Evolutionary conservation across 2,888 invertebrate genomes (phyloP), one percentile per base, ranked within the genome.

Genomic region (Alcis repandata): DNA sequence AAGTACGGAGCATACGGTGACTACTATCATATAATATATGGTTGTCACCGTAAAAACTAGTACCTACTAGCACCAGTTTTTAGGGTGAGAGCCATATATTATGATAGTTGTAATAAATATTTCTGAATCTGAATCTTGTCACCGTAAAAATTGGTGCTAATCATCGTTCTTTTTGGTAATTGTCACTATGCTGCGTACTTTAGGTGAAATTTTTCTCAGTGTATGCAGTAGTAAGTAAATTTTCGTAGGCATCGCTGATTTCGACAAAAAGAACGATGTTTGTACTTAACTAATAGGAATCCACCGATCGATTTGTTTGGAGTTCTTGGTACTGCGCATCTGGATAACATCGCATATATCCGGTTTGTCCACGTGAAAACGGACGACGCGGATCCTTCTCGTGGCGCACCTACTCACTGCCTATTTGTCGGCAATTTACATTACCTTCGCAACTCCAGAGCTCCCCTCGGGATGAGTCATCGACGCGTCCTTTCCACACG

Each of bases 401-500:
- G 19, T 13, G n/a, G 46, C 32, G 19, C n/a, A 56, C 48, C 22
- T 48, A 51, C 20, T 0, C 56, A 48, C 40, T 57, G 36, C 43
- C 33, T 51, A 54, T 53, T 54, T 56, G 58, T 22, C 74, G 78
- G 73, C 79, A 86, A 86, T 87, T 86, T 84, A 78, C 80, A 83
- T 82, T 79, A 79, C 75, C 80, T 56, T 36, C 49, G 59, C 19
- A 54, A 82, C 78, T 79, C 75, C 52, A 45, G 57, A 51, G 75
- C 65, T 75, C 73, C 80, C 83, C 84, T 79, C 76, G 56, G 70
- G 43, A 74, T 84, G 85, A 85, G 71, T 84, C 85, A 86, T 69
- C 41, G 52, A 58, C 62, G 62, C 62, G 66, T 56, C 63, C 57
- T 63, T 53, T 61, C 69, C 62, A 43, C 69, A 72, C 66, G 64